These are phyloP conservation scores for Tortrix viridana DNA, from an alignment of 2,888 invertebrate species.

Conservation along the genomic window DNA sequence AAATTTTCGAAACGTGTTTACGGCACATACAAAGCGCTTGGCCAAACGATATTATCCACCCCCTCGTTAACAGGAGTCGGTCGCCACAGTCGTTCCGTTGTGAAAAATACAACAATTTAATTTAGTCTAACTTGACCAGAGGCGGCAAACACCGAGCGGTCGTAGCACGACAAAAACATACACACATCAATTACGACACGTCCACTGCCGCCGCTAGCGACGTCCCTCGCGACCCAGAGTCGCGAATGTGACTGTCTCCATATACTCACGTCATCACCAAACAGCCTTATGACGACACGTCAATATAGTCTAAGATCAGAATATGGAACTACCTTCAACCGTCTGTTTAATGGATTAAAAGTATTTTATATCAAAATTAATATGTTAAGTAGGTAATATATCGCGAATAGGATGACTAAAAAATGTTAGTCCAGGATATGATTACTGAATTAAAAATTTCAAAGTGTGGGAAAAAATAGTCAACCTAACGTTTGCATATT, in stretches of 20 bases:
- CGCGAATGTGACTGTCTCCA: conserved; percentile 50
- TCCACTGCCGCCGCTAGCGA: conserved; percentile 46
- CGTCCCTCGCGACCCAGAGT: conserved; percentile 61
- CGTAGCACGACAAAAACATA: conserved; percentile 71
- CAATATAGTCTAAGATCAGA: too few species aligned
- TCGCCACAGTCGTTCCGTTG: conserved; percentile 69
- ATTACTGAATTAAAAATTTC: too few species aligned
- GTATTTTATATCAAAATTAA: too few species aligned
- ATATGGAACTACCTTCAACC: too few species aligned
- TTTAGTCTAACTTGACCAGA: conserved; percentile 77
- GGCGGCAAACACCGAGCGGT: conserved; percentile 68
- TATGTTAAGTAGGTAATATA: too few species aligned
- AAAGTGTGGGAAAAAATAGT: too few species aligned
- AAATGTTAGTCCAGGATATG: too few species aligned
- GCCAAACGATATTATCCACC: conserved; percentile 66
- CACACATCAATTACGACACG: conserved; percentile 76
- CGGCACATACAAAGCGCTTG: conserved; percentile 48
- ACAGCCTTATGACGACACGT: not conserved
- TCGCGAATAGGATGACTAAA: too few species aligned
- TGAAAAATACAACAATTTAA: conserved; percentile 82
- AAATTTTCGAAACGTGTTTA: conserved; percentile 51
- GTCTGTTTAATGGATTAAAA: too few species aligned
- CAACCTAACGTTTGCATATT: too few species aligned
- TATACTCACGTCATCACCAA: conserved; percentile 18
- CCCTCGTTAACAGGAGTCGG: conserved; percentile 64